Base-by-base conservation (phyloP, 37 sponge, comb jelly and placozoan genomes). In the Tethya wilhelma region DNA sequence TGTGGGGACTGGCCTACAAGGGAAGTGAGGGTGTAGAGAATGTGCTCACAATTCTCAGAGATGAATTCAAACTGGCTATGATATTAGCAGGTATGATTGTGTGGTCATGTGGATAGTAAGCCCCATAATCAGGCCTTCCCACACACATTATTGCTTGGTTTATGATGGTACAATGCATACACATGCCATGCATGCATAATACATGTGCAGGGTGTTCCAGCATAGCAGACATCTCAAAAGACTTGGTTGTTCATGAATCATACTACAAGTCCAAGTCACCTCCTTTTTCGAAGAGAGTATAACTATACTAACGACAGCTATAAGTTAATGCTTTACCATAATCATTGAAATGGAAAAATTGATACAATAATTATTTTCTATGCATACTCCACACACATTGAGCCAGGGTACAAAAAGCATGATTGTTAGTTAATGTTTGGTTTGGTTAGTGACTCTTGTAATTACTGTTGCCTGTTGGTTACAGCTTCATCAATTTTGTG, bases 1-100 rank as follows among this genome's bases (percentile, higher is more conserved):
- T 96, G 29, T 96, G 97, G 97, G 97, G 97, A 53, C 89, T 96
- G 28, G 84, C 86, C 34, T 84, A 80, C 71, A 88, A 85, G 70
- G 96, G 96, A 22, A 69, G 81, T 34, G 81, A 82, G 20, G 96
- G 96, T 30, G 95, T 96, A 60, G 74, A 80, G 42, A 22, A 72
- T n/a, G 87, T 94, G 2, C 84, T 96, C 67, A 23, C 56, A 29
- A 67, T 96, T 22, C 68, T 96, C 53, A 86, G 45, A 46, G 93
- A 90, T 25, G 97, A 96, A 71, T 64, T 96, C 29, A 42, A 62
- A 31, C 72, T 69, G 63, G 86, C 97, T 3, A 90, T 96, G 92
- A 72, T 65, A 26, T 64, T 96, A 58, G 85, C 95, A 59, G 97
- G 95, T 84, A 56, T 25, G n/a, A n/a, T n/a, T n/a, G n/a, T n/a